These are phyloP conservation scores for Eupithecia exiguata DNA, from an alignment of 2,888 invertebrate genomes.

Conservation along the genomic window DNA sequence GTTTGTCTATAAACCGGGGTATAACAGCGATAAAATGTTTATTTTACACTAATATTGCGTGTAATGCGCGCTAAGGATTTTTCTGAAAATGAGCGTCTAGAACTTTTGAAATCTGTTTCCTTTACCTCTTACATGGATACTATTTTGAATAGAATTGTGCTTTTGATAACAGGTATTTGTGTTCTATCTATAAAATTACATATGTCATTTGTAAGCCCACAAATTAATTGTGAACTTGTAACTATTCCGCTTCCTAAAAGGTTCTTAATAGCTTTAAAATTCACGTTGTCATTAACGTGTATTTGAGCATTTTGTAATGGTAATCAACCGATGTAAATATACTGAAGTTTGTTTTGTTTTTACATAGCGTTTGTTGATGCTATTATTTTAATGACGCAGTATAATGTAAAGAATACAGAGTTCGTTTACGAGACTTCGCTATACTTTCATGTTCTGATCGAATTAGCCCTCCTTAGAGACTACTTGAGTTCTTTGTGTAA, in stretches of 20 bases:
- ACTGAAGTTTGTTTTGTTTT: slow-evolving; percentile 9
- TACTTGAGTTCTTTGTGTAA: background rate
- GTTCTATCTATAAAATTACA: slow-evolving; percentile 2
- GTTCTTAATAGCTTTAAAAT: slow-evolving; percentile 5
- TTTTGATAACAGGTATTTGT: background rate
- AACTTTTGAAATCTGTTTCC: background rate
- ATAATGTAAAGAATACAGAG: slow-evolving; percentile 11
- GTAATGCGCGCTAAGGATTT: background rate
- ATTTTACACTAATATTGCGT: background rate
- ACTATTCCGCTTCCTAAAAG: slow-evolving; percentile 9
- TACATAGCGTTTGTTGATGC: slow-evolving; percentile 8
- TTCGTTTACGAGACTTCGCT: background rate
- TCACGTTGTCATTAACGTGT: slow-evolving; percentile 1
- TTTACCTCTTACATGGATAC: background rate
- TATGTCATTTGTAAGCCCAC: background rate
- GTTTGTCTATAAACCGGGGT: background rate
- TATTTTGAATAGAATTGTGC: background rate
- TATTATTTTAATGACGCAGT: slow-evolving; percentile 5
- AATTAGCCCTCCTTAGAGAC: background rate
- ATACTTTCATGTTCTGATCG: background rate
- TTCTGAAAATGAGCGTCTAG: background rate
- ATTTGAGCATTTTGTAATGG: slow-evolving; percentile 7
- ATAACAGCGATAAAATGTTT: background rate
- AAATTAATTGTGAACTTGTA: background rate
- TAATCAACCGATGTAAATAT: slow-evolving; percentile 3